These are phyloP conservation scores for Discoglossus pictus DNA, from an alignment of 2,797 vertebrate species.

Conservation along the genomic window DNA sequence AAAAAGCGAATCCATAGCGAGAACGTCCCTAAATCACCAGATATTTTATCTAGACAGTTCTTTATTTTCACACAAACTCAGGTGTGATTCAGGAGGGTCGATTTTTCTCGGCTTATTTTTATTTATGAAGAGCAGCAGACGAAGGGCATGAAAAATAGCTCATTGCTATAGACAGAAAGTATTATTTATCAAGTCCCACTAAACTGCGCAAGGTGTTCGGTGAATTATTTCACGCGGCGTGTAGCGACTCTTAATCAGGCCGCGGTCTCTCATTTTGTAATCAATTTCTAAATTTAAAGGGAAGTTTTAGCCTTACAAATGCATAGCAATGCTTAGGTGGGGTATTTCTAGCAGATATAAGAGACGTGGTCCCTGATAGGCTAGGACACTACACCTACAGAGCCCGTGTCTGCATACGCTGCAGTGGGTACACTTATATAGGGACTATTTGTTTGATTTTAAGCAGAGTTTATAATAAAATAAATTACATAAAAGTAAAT, in stretches of 20 bases:
- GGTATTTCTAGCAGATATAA: no score
- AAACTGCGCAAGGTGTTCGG: background rate
- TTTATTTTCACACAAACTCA: constrained; percentile 31
- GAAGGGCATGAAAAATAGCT: constrained; percentile 22
- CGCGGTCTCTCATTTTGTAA: background rate
- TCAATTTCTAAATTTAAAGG: constrained; percentile 11
- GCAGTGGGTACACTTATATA: no score
- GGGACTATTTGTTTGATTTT: background rate
- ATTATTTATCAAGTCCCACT: constrained; percentile 23
- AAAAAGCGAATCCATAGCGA: constrained; percentile 35
- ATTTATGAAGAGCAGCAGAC: constrained; percentile 28
- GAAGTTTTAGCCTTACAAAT: no score
- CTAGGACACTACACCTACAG: no score
- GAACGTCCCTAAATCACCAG: constrained; percentile 8
- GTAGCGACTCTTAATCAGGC: background rate
- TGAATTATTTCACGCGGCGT: constrained; percentile 10
- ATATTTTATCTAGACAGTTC: constrained; percentile 33
- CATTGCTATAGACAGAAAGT: constrained; percentile 8
- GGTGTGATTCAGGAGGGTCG: constrained; percentile 12
- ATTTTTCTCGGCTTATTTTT: constrained; percentile 20
- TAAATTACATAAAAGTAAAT: no score
- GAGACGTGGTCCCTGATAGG: no score
- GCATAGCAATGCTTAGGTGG: no score
- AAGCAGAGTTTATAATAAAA: no score
- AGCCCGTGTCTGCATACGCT: no score